These are phyloP conservation scores for Andrena bucephala DNA, from an alignment of 2,888 invertebrate species.

Conservation along the genomic window DNA sequence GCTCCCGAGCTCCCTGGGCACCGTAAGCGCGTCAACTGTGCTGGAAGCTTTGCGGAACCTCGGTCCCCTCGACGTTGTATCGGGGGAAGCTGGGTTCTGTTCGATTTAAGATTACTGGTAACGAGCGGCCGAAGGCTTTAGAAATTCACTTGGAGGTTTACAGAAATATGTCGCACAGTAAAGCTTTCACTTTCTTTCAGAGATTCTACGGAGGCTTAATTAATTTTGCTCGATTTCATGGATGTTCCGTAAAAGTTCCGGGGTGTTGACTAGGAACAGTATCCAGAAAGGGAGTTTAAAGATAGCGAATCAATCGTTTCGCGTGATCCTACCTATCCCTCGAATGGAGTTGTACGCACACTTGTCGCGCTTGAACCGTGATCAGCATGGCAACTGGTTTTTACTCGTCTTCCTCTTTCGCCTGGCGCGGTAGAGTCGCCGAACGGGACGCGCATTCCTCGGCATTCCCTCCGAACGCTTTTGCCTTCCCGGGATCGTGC, in stretches of 20 bases:
- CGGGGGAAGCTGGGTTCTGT: no score
- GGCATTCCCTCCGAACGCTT: not conserved
- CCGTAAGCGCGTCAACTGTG: not conserved
- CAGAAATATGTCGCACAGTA: no score
- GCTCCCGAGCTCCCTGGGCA: not conserved
- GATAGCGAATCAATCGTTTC: slow-evolving; percentile 1
- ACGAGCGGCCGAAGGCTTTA: no score
- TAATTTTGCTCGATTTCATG: no score
- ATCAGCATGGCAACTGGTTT: slow-evolving; percentile 26
- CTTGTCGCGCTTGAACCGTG: slow-evolving; percentile 25
- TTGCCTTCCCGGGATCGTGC: not conserved
- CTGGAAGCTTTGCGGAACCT: not conserved
- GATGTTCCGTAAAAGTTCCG: no score
- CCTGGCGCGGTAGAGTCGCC: not conserved
- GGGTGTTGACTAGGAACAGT: not conserved
- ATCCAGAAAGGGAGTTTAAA: not conserved
- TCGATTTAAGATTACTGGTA: no score
- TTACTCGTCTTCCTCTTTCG: not conserved
- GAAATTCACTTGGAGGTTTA: no score
- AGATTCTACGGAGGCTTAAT: no score
- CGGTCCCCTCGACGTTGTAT: no score
- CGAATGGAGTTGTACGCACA: slow-evolving; percentile 15
- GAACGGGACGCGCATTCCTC: slow-evolving; percentile 3
- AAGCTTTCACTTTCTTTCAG: no score
- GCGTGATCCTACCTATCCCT: not conserved